Conservation (phyloP, 2,888 invertebrate genomes). For the Entomobrya proxima region DNA sequence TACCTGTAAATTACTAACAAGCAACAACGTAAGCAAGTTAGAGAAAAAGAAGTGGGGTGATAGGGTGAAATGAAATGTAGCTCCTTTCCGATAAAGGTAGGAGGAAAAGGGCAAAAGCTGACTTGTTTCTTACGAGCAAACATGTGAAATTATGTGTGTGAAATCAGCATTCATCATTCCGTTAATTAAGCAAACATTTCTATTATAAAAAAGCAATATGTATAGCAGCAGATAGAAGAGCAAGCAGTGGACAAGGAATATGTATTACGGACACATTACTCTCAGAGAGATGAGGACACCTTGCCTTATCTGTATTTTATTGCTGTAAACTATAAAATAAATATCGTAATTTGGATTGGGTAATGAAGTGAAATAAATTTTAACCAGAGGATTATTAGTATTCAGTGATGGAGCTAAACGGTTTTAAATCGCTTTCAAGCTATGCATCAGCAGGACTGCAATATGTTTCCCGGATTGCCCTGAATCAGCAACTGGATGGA, state of each 20-base stretch:
- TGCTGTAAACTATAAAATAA: conserved; percentile 47
- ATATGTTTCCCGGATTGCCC: background rate
- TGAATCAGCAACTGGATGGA: background rate
- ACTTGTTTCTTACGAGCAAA: background rate
- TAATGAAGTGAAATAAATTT: conserved; percentile 46
- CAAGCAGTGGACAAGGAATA: too few species aligned
- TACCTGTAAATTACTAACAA: conserved; percentile 44
- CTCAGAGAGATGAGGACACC: conserved; percentile 15
- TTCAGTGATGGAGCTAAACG: conserved; percentile 27
- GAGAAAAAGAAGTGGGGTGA: conserved; percentile 2
- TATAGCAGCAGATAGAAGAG: background rate
- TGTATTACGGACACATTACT: too few species aligned
- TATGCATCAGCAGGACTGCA: background rate
- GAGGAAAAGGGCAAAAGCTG: background rate
- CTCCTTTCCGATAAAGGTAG: conserved; percentile 11
- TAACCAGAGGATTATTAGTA: conserved; percentile 27
- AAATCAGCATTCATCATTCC: conserved; percentile 42
- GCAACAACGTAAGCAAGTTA: background rate
- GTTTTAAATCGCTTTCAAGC: background rate
- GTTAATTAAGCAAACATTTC: conserved; percentile 66
- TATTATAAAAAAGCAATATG: conserved; percentile 16
- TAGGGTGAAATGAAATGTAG: background rate
- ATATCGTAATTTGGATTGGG: conserved; percentile 45
- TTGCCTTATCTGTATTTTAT: conserved; percentile 22
- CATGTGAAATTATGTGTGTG: conserved; percentile 11